phyloP scores from a whole-genome alignment of 1,140 invertebrate species.

The Phymorhynchus buccinoides region DNA sequence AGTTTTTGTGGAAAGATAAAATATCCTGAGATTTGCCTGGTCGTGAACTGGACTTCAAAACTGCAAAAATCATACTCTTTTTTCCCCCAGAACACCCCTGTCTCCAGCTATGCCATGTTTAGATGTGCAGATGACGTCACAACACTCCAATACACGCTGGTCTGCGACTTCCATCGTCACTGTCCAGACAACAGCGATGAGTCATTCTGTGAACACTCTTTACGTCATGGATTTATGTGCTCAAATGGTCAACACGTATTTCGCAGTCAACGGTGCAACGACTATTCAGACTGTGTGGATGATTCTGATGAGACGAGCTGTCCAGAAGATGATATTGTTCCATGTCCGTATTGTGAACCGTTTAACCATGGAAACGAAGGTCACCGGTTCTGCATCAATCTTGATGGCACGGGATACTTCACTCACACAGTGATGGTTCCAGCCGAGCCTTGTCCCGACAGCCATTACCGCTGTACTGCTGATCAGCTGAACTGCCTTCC shows the following conservation, averaged over 20 bases:
- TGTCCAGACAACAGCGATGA: slow-evolving; percentile 7
- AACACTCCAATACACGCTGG: slow-evolving; percentile 1
- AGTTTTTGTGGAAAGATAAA: not conserved
- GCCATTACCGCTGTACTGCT: not conserved
- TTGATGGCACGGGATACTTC: not conserved
- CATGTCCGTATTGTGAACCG: not conserved
- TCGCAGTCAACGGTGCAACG: not conserved
- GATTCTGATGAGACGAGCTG: not conserved
- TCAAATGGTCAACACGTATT: not conserved
- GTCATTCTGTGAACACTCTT: not conserved
- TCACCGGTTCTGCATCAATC: not conserved
- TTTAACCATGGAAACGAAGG: not conserved
- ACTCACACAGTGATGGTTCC: not conserved
- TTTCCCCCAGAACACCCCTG: not conserved
- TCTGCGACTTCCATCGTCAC: slow-evolving; percentile 24
- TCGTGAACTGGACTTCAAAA: not conserved
- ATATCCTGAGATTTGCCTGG: not conserved
- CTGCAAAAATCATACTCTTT: not conserved
- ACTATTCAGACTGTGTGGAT: not conserved
- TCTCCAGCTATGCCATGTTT: not conserved
- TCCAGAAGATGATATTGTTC: not conserved
- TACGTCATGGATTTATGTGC: not conserved
- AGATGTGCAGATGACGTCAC: not conserved
- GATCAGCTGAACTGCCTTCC: not conserved
- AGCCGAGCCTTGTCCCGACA: not conserved